These are phyloP conservation scores for Drosophila robusta DNA, from an alignment of 2,888 invertebrate genomes.

Conservation along the genomic window DNA sequence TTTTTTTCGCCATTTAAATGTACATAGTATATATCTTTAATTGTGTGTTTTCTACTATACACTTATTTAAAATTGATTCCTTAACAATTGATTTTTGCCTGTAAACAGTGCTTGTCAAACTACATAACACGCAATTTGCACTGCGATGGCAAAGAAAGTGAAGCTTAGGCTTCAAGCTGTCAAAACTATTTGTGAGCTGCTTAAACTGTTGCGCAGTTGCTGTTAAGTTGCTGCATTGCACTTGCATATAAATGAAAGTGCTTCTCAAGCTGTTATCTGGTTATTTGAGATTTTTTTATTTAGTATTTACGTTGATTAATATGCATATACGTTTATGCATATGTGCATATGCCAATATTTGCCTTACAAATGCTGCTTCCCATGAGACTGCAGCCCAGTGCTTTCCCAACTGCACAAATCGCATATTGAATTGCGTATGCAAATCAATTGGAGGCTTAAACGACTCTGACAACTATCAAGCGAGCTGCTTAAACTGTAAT, in stretches of 20 bases:
- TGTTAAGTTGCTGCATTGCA: neutral
- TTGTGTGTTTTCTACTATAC: slow-evolving; percentile 9
- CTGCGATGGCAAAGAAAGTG: slow-evolving; percentile 1
- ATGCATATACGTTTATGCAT: neutral
- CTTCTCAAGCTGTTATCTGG: slow-evolving; percentile 1
- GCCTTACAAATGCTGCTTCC: neutral
- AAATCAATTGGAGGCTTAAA: neutral
- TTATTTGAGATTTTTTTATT: neutral
- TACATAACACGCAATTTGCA: neutral
- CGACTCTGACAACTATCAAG: no score
- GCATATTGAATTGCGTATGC: slow-evolving; percentile 3
- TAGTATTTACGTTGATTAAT: neutral
- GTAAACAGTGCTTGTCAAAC: neutral
- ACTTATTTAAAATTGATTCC: slow-evolving; percentile 4
- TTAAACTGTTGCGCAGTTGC: neutral
- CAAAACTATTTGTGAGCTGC: neutral
- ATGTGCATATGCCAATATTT: neutral
- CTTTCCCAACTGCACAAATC: slow-evolving; percentile 27
- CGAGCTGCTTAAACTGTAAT: slow-evolving; percentile 3
- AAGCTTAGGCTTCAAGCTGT: neutral
- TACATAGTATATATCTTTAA: slow-evolving; percentile 24
- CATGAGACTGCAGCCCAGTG: slow-evolving; percentile 14
- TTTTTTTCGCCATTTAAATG: slow-evolving; percentile 13
- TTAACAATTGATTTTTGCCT: neutral
- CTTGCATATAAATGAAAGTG: neutral